A percentile compares a stretch with the other conserved stretches of the same genome.
These are phyloP conservation scores for Epinephelus coioides DNA, from an alignment of 2,797 vertebrate species.

Conservation along the genomic window DNA sequence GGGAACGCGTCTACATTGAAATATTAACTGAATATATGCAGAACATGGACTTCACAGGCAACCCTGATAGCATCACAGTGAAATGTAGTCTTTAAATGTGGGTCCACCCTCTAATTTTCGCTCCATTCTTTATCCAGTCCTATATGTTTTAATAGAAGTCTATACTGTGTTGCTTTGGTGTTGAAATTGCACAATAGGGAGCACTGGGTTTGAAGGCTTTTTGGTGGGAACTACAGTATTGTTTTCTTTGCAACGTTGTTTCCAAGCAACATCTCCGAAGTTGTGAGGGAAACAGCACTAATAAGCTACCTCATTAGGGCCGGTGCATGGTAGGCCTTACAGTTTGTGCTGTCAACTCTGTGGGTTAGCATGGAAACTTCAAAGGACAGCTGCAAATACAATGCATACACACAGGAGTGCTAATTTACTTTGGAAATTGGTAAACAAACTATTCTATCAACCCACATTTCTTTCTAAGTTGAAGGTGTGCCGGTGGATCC, in stretches of 20 bases:
- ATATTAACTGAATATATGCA: constrained; percentile 39
- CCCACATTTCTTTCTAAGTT: constrained; percentile 45
- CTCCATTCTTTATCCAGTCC: constrained; percentile 26
- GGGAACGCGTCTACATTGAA: constrained; percentile 32
- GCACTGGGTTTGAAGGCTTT: constrained; percentile 51
- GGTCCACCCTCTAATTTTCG: constrained; percentile 10
- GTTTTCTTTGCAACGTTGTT: constrained; percentile 69
- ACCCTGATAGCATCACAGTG: constrained; percentile 9
- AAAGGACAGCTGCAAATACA: constrained; percentile 75
- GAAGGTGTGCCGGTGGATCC: constrained; percentile 50
- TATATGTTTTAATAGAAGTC: constrained; percentile 47
- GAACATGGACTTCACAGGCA: constrained; percentile 26
- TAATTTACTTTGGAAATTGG: constrained; percentile 72
- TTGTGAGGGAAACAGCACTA: constrained; percentile 71
- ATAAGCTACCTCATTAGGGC: constrained; percentile 83
- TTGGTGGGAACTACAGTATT: constrained; percentile 51
- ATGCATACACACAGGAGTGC: constrained; percentile 53
- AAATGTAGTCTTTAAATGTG: constrained; percentile 38
- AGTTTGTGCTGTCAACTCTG: constrained; percentile 73
- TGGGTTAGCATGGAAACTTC: constrained; percentile 76
- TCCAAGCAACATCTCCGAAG: constrained; percentile 76
- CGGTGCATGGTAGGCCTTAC: constrained; percentile 68
- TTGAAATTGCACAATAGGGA: constrained; percentile 59
- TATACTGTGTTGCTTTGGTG: constrained; percentile 36
- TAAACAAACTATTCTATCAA: constrained; percentile 73